These are phyloP conservation scores for Corythaeola cristata DNA, from an alignment of 2,113 vertebrate genomes.

Conservation along the genomic window DNA sequence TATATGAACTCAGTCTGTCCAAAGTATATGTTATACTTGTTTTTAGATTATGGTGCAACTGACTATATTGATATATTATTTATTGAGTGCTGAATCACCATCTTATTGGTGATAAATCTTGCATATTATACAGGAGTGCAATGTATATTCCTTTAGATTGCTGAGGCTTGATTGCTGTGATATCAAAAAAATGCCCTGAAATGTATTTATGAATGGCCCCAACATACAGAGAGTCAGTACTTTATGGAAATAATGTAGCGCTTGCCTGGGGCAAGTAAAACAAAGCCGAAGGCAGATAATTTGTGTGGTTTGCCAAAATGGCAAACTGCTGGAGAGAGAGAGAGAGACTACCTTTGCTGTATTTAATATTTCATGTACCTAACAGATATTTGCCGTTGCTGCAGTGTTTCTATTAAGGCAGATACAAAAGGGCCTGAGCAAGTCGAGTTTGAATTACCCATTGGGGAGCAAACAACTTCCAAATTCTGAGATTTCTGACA, in stretches of 20 bases:
- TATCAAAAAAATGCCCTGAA: slow-evolving; percentile 70
- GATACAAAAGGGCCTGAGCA: slow-evolving; percentile 62
- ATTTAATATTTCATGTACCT: neutral
- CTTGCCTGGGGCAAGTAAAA: slow-evolving; percentile 71
- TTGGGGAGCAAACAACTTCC: slow-evolving; percentile 54
- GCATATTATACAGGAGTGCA: slow-evolving; percentile 80
- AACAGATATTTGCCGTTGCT: neutral
- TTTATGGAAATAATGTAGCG: slow-evolving; percentile 32
- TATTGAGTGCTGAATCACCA: slow-evolving; percentile 81
- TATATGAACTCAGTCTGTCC: slow-evolving; percentile 70
- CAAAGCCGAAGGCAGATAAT: slow-evolving; percentile 45
- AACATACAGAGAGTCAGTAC: slow-evolving; percentile 26
- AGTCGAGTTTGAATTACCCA: slow-evolving; percentile 69
- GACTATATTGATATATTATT: slow-evolving; percentile 83
- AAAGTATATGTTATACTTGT: slow-evolving; percentile 74
- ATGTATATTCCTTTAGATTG: slow-evolving; percentile 83
- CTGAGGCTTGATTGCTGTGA: slow-evolving; percentile 79
- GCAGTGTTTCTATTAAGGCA: slow-evolving; percentile 41
- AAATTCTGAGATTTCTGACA: slow-evolving; percentile 7
- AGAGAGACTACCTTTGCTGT: slow-evolving; percentile 61
- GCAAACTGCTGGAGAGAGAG: slow-evolving; percentile 8
- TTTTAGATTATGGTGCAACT: slow-evolving; percentile 81
- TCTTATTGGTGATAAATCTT: slow-evolving; percentile 74
- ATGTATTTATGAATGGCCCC: slow-evolving; percentile 71
- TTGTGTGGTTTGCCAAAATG: neutral